Percentiles rank a stretch among this genome's conserved stretches.
Evolutionary conservation across 2,888 invertebrate genomes (phyloP).

Genomic region (Ypsolopha scabrella): DNA sequence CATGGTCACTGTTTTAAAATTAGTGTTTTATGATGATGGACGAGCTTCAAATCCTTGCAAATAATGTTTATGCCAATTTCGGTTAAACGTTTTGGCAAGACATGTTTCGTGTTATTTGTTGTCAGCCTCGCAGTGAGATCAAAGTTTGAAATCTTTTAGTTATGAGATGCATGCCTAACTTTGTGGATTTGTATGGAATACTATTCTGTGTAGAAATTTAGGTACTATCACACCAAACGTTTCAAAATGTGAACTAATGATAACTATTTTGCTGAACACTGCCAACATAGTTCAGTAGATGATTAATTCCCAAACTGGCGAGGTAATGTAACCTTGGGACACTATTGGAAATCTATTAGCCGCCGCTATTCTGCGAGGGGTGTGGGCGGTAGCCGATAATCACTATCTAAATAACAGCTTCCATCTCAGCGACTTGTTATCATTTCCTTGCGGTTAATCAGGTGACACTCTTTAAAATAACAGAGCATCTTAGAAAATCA

Average conservation of each 20-base stretch:
- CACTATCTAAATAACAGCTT: conserved; percentile 2
- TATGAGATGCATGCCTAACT: too few relatives aligned
- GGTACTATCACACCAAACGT: too few relatives aligned
- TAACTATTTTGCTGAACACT: too few relatives aligned
- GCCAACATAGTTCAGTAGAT: not conserved
- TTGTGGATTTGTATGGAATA: too few relatives aligned
- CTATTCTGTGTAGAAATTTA: too few relatives aligned
- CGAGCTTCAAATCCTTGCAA: not conserved
- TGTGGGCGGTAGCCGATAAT: conserved; percentile 3
- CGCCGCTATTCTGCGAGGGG: not conserved
- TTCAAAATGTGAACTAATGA: too few relatives aligned
- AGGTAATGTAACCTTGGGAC: conserved; percentile 8
- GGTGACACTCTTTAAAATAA: not conserved
- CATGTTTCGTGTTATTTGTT: too few relatives aligned
- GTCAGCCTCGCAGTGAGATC: too few relatives aligned
- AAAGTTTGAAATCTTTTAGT: too few relatives aligned
- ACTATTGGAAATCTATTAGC: conserved; percentile 6
- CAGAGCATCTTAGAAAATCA: not conserved
- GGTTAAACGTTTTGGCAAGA: too few relatives aligned
- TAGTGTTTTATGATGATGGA: not conserved
- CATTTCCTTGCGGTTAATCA: not conserved
- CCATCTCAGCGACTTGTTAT: not conserved
- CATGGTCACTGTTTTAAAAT: too few relatives aligned
- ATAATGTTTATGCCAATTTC: too few relatives aligned
- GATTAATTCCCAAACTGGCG: conserved; percentile 7